These are phyloP conservation scores for Chaunax sp. DNA, from an alignment of 2,797 vertebrate genomes.

Conservation along the genomic window DNA sequence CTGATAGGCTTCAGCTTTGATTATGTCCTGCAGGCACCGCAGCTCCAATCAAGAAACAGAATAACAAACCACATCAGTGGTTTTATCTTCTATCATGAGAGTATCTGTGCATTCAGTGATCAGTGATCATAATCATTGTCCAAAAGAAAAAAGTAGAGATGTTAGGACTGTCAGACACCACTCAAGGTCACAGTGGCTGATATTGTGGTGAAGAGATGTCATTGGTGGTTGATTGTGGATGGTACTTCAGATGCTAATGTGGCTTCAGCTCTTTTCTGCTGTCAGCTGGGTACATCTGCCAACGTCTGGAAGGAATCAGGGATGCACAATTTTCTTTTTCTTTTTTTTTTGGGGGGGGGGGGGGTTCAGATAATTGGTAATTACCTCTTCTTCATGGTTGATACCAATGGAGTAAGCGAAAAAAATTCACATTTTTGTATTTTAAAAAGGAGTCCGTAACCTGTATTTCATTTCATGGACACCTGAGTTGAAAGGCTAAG, in stretches of 20 bases:
- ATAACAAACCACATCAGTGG: conserved; percentile 38
- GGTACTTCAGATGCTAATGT: conserved; percentile 44
- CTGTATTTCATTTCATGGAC: no score
- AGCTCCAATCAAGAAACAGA: conserved; percentile 36
- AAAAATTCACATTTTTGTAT: no score
- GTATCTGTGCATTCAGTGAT: neutral
- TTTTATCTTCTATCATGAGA: conserved; percentile 22
- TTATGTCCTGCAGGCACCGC: conserved; percentile 40
- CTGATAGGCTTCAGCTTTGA: conserved; percentile 63
- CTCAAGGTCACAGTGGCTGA: conserved; percentile 8
- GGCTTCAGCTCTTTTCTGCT: conserved; percentile 17
- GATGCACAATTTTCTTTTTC: no score
- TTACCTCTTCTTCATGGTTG: no score
- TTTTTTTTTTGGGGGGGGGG: no score
- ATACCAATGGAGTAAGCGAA: no score
- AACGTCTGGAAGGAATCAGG: conserved; percentile 2
- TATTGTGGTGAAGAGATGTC: conserved; percentile 37
- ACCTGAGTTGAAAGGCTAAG: no score
- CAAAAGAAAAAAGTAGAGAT: neutral
- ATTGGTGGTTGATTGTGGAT: conserved; percentile 51
- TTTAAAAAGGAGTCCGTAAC: no score
- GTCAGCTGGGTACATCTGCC: neutral
- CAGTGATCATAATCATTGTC: conserved; percentile 3
- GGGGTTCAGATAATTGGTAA: no score
- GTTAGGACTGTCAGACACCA: conserved; percentile 3